Evolutionary conservation across 2,113 vertebrate species (phyloP).

Genomic region (Archocentrus centrarchus): DNA sequence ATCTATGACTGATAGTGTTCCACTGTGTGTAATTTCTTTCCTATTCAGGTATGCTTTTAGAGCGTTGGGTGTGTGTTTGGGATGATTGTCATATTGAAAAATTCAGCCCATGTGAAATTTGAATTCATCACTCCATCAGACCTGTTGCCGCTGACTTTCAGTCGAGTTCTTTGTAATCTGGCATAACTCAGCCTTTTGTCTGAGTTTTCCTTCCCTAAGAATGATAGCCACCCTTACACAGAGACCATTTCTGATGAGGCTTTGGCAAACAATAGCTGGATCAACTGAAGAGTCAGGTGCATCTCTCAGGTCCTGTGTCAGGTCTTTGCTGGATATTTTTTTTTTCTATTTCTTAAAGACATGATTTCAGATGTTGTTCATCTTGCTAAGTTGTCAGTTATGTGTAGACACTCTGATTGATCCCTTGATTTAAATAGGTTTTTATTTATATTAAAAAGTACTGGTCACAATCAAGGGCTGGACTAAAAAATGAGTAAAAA

Average conservation of each 20-base stretch:
- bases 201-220: neutral
- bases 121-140: neutral
- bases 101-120: neutral
- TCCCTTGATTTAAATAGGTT: too few relatives aligned
- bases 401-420: neutral
- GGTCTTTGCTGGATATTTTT: neutral
- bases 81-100: neutral
- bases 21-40: neutral
- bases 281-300: neutral
- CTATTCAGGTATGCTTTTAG: neutral
- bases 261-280: neutral
- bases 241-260: neutral
- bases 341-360: neutral
- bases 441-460: too few relatives aligned
- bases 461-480: neutral
- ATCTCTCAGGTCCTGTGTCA: neutral
- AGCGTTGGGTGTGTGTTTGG: accelerated
- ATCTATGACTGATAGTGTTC: neutral
- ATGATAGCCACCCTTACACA: neutral
- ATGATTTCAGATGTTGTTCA: neutral
- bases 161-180: accelerated
- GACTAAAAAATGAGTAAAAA: neutral
- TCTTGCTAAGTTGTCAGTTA: neutral
- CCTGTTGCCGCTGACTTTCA: neutral
- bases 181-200: neutral